A percentile compares a stretch with the other conserved stretches of the same genome.
These are phyloP conservation scores for Drosophila nigromelanica DNA, from an alignment of 1,140 invertebrate genomes.

Conservation along the genomic window DNA sequence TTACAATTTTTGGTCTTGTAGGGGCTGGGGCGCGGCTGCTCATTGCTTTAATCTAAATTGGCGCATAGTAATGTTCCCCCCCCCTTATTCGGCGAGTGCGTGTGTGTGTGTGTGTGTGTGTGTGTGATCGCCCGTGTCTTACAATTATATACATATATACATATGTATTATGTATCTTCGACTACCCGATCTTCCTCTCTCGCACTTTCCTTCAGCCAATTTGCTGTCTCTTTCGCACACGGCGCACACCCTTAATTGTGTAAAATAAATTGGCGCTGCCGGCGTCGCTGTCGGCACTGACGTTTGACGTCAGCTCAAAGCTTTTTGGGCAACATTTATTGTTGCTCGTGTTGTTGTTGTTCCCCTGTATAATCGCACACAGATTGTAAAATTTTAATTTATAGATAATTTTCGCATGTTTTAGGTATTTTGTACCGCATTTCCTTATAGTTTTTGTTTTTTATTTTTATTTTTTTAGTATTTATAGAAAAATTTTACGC, in stretches of 20 bases:
- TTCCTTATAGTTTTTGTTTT: not conserved
- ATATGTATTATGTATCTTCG: constrained; percentile 45
- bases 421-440: constrained; percentile 58
- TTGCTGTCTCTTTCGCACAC: constrained; percentile 19
- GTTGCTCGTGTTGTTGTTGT: constrained; percentile 38
- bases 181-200: constrained; percentile 17
- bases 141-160: constrained; percentile 26
- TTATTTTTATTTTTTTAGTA: constrained; percentile 2
- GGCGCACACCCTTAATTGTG: constrained; percentile 80
- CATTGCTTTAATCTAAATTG: constrained; percentile 79
- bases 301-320: constrained; percentile 77
- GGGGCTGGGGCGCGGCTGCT: constrained; percentile 59
- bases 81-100: no score
- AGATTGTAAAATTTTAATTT: constrained; percentile 82
- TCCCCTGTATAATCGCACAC: constrained; percentile 69
- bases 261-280: constrained; percentile 78
- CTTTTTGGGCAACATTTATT: constrained; percentile 73
- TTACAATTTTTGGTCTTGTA: constrained; percentile 25
- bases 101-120: constrained; percentile 26
- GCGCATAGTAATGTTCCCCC: constrained; percentile 76
- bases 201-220: constrained; percentile 8
- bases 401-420: constrained; percentile 82
- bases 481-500: constrained; percentile 77
- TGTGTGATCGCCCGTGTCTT: constrained; percentile 69
- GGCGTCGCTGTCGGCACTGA: constrained; percentile 33